Evolutionary conservation across 2,797 vertebrate genomes (phyloP).

Genomic region (Mionectes olivaceus): DNA sequence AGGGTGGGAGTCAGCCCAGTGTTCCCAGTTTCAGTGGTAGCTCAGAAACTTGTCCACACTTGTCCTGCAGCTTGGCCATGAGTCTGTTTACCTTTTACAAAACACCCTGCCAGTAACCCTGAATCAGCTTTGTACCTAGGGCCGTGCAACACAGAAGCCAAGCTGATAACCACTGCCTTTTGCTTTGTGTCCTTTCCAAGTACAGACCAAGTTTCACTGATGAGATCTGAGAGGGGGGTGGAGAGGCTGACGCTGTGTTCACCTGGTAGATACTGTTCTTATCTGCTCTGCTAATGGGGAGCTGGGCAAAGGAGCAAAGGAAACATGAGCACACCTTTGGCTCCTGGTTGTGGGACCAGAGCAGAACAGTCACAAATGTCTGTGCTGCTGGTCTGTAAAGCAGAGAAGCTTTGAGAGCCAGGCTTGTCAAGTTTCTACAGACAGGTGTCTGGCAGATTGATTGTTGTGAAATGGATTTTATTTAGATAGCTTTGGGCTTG

Average conservation of each 20-base stretch:
- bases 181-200: constrained; percentile 3
- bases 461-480: background rate
- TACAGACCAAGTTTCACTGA: background rate
- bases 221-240: background rate
- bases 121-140: background rate
- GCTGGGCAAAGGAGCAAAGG: background rate
- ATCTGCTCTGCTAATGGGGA: background rate
- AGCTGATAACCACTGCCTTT: background rate
- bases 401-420: background rate
- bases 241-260: background rate
- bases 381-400: background rate
- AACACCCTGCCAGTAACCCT: background rate
- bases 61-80: background rate
- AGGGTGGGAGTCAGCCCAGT: background rate
- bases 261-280: background rate
- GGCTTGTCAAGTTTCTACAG: background rate
- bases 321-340: background rate
- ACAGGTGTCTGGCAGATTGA: background rate
- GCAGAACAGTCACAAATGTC: background rate
- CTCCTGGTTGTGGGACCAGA: background rate
- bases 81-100: background rate
- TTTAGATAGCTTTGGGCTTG: background rate
- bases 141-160: background rate
- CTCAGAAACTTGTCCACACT: background rate
- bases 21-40: background rate